Evolutionary conservation across 1,140 invertebrate species (phyloP), one percentile per base, ranked within the genome.

Genomic region (Polypedilum pembai): DNA sequence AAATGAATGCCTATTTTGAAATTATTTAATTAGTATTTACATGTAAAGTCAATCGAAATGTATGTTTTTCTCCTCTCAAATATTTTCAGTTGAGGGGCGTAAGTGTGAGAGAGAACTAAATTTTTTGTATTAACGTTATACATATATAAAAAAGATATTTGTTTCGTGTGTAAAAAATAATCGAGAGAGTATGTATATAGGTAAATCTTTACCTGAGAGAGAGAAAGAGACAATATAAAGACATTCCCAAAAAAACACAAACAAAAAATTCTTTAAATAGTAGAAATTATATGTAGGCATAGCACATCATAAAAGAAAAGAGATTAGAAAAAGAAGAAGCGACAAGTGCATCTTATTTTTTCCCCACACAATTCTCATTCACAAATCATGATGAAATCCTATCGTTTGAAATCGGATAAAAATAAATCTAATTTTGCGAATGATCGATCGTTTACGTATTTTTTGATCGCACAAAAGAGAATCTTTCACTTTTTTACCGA

Each of bases 31-130:
- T 56, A 33, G 24, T 33, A 56, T 56, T 56, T 56, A 56, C 45
- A 56, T 56, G 15, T 56, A 15, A n/a, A 56, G 45, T 56, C 45
- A 56, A 56, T n/a, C 24, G 24, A 33, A 33, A 33, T 33, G 24
- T 33, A 33, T 33, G 24, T 33, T 33, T 33, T 33, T 33, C 24
- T 56, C n/a, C 45, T n/a, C n/a, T 56, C 12, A 56, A 56, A 56
- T 56, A 56, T 56, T 56, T 56, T 56, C 45, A n/a, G 45, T 56
- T 56, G 24, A 56, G 45, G 45, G 45, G 45, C 45, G 45, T 56
- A 56, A 56, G 45, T 56, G 45, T 56, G 45, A 56, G 45, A 56
- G 45, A 56, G 45, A 56, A 3, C 12, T 12, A 15, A 56, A 56
- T 12, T 56, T 15, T 56, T n/a, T 56, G n/a, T 12, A 56, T 56